Evolutionary conservation across 2,888 invertebrate species (phyloP), one percentile per base, ranked within the genome.

Genomic region (Andrena marginata): DNA sequence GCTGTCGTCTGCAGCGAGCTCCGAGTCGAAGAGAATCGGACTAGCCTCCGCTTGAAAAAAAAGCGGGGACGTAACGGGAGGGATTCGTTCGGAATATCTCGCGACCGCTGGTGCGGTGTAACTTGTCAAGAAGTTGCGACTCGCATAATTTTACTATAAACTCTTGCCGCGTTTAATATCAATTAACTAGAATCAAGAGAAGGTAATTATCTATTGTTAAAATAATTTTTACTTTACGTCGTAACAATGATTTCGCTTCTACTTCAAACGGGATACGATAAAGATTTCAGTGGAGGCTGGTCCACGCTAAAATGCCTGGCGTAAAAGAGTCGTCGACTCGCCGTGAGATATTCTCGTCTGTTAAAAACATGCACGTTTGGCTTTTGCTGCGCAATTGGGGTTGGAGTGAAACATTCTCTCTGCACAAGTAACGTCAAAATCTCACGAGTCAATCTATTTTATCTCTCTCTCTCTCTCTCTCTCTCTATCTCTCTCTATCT

Each of bases 1-100:
- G 95, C 95, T 95, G 95, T 95, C 96, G 96, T 95, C 96, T 96
- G 96, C 96, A 96, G 96, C 95, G 95, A 95, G 88, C 82, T 81
- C 84, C 89, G 88, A 90, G 87, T 89, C 87, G 84, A 87, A 86
- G 87, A 82, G 84, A 90, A 87, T 89, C 85, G 84, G 87, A 87
- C 85, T 87, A 87, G 89, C 89, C 85, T 90, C 89, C 76, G 85
- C 77, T 77, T 59, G 78, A 69, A 81, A 82, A 10, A 42, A 82
- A 10, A 69, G 75, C 73, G 75, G 64, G 70, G 65, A 63, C 42
- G 59, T 69, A 71, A 63, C 59, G 67, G 68, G 60, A 7, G 68
- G 60, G 80, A 33, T 59, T 65, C 68, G 13, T 73, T 64, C 26
- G 16, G n/a, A 35, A 72, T 77, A 67, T 63, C 62, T 77, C 62